A percentile compares a stretch with the other conserved stretches of the same genome.
Evolutionary conservation across 2,888 invertebrate species (phyloP).

Genomic region (Pristionchus japonicus): DNA sequence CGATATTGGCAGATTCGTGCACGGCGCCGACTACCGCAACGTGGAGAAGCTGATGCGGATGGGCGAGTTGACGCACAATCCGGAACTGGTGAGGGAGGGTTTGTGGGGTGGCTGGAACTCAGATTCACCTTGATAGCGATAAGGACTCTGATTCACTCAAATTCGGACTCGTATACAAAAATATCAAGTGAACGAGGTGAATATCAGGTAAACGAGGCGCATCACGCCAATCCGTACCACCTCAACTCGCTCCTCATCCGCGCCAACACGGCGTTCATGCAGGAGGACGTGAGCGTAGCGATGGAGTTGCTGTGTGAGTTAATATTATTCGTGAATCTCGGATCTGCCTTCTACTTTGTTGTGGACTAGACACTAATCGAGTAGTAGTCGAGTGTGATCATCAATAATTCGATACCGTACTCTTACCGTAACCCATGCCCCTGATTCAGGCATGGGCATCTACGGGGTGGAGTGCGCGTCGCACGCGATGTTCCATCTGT

Average conservation of each 20-base stretch:
- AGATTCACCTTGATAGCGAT: too few species aligned
- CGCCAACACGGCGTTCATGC: constrained; percentile 61
- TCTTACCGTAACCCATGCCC: not conserved
- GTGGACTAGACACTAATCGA: too few species aligned
- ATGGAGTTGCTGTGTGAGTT: constrained; percentile 62
- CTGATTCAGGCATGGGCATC: constrained; percentile 82
- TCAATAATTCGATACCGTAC: not conserved
- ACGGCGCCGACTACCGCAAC: constrained; percentile 47
- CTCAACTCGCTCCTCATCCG: constrained; percentile 66
- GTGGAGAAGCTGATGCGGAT: constrained; percentile 48
- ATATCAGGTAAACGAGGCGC: constrained; percentile 25
- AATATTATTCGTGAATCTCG: too few species aligned
- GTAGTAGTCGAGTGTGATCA: too few species aligned
- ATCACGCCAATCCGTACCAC: constrained; percentile 56
- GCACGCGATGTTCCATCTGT: constrained; percentile 86
- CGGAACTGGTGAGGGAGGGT: not conserved
- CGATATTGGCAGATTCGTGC: too few species aligned
- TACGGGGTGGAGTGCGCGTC: constrained; percentile 85
- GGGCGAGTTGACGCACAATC: not conserved
- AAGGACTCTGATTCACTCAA: too few species aligned
- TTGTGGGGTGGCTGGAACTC: too few species aligned
- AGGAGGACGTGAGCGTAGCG: constrained; percentile 66
- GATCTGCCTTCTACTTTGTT: too few species aligned
- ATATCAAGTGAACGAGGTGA: constrained; percentile 2
- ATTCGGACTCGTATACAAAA: not conserved